Percentiles rank a stretch among this genome's conserved stretches.
phyloP scores from a whole-genome alignment of 2,888 invertebrate species.

The Eudemis profundana region DNA sequence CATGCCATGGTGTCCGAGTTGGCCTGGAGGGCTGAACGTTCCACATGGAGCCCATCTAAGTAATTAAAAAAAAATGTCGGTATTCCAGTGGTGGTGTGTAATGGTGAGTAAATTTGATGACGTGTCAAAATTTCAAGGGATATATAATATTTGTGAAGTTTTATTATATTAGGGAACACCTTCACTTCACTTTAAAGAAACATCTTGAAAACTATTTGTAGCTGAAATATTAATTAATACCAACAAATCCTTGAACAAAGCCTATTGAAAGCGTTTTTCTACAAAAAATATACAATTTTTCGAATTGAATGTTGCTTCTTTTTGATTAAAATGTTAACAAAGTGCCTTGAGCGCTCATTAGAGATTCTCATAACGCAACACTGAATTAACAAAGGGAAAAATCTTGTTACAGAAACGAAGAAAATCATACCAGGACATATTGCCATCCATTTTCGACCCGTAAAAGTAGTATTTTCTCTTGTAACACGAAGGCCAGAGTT shows the following conservation, averaged over 20 bases:
- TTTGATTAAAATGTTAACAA: slow-evolving; percentile 22
- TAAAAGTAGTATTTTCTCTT: slow-evolving; percentile 69
- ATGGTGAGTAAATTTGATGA: no score
- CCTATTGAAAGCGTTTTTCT: neutral
- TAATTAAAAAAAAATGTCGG: neutral
- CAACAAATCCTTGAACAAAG: neutral
- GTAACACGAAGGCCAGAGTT: slow-evolving; percentile 72
- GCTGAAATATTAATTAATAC: no score
- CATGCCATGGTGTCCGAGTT: slow-evolving; percentile 2
- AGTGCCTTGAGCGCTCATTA: slow-evolving; percentile 34
- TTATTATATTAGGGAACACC: no score
- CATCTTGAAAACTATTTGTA: no score
- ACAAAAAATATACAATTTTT: neutral
- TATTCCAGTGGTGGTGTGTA: no score
- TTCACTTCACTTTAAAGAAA: no score
- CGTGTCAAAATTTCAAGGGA: no score
- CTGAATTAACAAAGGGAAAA: slow-evolving; percentile 30
- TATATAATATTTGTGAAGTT: neutral
- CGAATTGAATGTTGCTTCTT: slow-evolving; percentile 3
- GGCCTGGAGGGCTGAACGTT: slow-evolving; percentile 17
- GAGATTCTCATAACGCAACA: slow-evolving; percentile 18
- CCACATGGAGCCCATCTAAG: slow-evolving; percentile 55
- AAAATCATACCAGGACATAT: slow-evolving; percentile 61
- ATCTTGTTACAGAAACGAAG: slow-evolving; percentile 31
- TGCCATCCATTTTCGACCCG: slow-evolving; percentile 72